A percentile compares a stretch with the other conserved stretches of the same genome.
Evolutionary conservation across 2,797 vertebrate genomes (phyloP).

Genomic region (Botia almorhae): DNA sequence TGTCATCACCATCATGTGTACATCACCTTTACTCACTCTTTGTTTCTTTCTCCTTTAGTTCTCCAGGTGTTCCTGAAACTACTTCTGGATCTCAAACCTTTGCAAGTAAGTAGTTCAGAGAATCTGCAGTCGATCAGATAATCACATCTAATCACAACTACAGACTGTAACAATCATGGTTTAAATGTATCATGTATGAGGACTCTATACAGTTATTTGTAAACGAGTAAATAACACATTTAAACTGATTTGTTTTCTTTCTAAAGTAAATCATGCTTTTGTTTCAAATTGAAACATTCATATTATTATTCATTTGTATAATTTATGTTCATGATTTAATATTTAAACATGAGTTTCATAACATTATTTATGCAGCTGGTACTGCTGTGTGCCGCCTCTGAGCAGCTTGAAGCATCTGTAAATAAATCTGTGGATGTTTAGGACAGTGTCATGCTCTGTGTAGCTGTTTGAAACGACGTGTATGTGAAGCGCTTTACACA

Average conservation of each 20-base stretch:
- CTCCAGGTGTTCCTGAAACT: slow-evolving; percentile 73
- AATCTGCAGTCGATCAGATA: background rate
- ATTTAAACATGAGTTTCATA: too few relatives aligned
- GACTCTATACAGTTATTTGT: background rate
- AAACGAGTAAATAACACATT: background rate
- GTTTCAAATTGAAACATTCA: too few relatives aligned
- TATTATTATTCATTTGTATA: too few relatives aligned
- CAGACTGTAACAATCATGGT: background rate
- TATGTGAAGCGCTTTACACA: background rate
- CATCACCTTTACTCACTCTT: background rate
- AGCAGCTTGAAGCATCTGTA: background rate
- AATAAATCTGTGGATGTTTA: background rate
- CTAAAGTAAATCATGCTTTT: too few relatives aligned
- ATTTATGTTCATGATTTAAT: too few relatives aligned
- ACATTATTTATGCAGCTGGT: too few relatives aligned
- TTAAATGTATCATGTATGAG: background rate
- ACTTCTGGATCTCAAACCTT: slow-evolving; percentile 74
- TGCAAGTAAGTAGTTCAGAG: slow-evolving; percentile 70
- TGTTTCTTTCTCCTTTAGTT: slow-evolving; percentile 63
- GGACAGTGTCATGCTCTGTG: background rate
- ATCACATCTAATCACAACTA: background rate
- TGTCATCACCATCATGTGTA: background rate
- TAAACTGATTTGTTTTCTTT: background rate
- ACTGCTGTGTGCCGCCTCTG: background rate
- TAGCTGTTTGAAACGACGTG: background rate